Evolutionary conservation across 2,888 invertebrate species (phyloP).

Genomic region (Sycophila texana): DNA sequence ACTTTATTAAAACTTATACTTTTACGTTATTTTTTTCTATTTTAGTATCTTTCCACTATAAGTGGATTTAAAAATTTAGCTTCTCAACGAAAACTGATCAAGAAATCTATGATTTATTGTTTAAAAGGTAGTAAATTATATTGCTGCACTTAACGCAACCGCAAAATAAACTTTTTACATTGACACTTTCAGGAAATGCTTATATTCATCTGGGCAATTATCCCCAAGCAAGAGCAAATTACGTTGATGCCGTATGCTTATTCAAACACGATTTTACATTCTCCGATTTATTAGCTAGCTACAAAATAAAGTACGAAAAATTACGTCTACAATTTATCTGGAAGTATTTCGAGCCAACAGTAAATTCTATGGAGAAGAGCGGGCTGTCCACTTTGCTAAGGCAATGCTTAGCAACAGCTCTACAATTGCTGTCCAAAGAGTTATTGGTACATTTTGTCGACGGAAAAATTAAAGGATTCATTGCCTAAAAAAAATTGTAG

Average conservation of each 20-base stretch:
- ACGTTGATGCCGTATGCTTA: conserved; percentile 56
- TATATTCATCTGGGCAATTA: conserved; percentile 60
- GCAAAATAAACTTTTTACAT: neutral
- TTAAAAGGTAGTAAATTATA: conserved; percentile 55
- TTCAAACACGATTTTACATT: neutral
- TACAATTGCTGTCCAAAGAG: conserved; percentile 58
- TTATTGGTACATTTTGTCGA: conserved; percentile 57
- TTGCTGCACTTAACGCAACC: too few species aligned
- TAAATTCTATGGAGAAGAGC: neutral
- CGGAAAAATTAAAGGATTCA: neutral
- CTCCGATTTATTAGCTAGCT: conserved; percentile 37
- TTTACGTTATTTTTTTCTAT: conserved; percentile 8
- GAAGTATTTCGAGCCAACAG: conserved; percentile 21
- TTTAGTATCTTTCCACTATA: conserved; percentile 41
- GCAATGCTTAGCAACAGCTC: conserved; percentile 57
- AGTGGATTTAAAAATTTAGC: conserved; percentile 21
- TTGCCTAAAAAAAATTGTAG: neutral
- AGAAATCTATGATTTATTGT: conserved; percentile 55
- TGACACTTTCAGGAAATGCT: conserved; percentile 61
- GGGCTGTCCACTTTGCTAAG: neutral
- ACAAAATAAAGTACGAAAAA: conserved; percentile 43
- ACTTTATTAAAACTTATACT: neutral
- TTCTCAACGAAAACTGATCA: conserved; percentile 34
- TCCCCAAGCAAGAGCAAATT: conserved; percentile 59
- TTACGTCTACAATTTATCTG: conserved; percentile 48